A percentile compares a stretch with the other conserved stretches of the same genome.
Evolutionary conservation across 2,888 invertebrate genomes (phyloP).

Genomic region (Pyralis farinalis): DNA sequence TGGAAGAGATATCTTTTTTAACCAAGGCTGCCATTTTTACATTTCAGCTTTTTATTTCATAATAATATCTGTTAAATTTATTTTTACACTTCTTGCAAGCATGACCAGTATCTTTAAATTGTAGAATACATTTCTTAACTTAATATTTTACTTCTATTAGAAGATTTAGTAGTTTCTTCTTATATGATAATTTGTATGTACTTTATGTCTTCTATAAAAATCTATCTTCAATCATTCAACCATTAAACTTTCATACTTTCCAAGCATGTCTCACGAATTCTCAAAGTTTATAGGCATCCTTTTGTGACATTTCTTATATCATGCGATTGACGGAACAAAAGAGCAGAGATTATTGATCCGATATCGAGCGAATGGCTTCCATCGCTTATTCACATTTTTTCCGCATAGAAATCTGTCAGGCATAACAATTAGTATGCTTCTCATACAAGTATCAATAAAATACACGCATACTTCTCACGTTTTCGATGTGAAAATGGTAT

Average conservation of each 20-base stretch:
- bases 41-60: too few species aligned
- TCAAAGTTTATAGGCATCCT: not conserved
- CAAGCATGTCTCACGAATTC: conserved; percentile 6
- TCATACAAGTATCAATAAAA: conserved; percentile 45
- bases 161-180: too few species aligned
- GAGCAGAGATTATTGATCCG: conserved; percentile 17
- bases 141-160: too few species aligned
- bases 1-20: too few species aligned
- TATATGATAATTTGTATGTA: too few species aligned
- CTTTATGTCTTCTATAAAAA: not conserved
- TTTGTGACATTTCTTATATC: conserved; percentile 3
- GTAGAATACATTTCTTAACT: too few species aligned
- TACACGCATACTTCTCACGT: conserved; percentile 42
- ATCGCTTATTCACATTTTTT: conserved; percentile 30
- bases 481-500: conserved; percentile 26
- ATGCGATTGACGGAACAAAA: conserved; percentile 22
- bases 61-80: too few species aligned
- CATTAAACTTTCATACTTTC: not conserved
- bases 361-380: conserved; percentile 32
- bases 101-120: too few species aligned
- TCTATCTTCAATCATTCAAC: not conserved
- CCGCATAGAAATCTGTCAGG: conserved; percentile 31
- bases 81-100: too few species aligned
- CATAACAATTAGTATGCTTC: conserved; percentile 53
- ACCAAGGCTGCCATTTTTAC: too few species aligned